A percentile compares a stretch with the other conserved stretches of the same genome.
Conservation (phyloP, 2,113 vertebrate genomes). For the Phasianus colchicus region DNA sequence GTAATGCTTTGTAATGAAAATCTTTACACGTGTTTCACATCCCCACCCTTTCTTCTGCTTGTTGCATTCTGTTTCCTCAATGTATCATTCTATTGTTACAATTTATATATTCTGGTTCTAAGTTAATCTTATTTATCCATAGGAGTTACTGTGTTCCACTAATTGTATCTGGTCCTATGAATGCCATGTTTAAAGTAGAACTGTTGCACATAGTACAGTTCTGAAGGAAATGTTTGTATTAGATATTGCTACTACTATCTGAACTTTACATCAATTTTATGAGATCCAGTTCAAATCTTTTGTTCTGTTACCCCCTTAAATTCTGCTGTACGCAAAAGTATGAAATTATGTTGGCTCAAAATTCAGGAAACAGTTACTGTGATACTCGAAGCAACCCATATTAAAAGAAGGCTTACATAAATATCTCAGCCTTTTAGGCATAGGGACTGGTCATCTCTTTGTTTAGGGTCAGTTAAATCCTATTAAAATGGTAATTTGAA, state of each 20-base stretch:
- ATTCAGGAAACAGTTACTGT: background rate
- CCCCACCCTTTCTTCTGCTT: background rate
- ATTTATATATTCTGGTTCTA: background rate
- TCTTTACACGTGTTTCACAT: background rate
- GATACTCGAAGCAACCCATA: background rate
- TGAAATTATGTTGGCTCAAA: background rate
- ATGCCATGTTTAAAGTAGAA: background rate
- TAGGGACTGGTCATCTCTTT: background rate
- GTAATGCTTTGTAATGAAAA: background rate
- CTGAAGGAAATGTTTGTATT: background rate
- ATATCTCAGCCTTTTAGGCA: background rate
- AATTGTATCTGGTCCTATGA: background rate
- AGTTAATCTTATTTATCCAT: background rate
- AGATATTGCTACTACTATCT: background rate
- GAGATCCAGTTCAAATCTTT: background rate
- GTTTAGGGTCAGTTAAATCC: slow-evolving; percentile 21
- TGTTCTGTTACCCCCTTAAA: background rate
- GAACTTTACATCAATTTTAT: background rate
- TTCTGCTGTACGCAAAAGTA: background rate
- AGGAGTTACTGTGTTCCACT: background rate
- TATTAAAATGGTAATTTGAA: slow-evolving; percentile 5
- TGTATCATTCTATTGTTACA: background rate
- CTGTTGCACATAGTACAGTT: background rate
- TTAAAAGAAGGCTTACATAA: background rate
- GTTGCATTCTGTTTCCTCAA: background rate